These are phyloP conservation scores for Gymnothorax reevesii DNA, from an alignment of 2,797 vertebrate genomes.

Conservation along the genomic window DNA sequence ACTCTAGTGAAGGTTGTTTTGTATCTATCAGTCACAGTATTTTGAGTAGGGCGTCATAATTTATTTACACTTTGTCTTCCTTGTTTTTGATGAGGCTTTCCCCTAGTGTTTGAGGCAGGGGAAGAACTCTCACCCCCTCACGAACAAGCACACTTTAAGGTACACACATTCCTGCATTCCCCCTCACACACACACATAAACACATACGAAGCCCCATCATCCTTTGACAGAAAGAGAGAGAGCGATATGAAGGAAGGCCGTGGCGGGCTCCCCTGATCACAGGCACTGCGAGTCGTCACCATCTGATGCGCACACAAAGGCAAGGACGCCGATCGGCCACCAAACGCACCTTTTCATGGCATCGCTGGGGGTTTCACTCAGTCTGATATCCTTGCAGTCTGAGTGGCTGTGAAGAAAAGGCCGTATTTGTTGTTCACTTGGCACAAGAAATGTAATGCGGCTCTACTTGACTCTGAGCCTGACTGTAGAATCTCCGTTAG, in stretches of 20 bases:
- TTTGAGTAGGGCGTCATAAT: too few relatives aligned
- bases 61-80: too few relatives aligned
- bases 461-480: neutral
- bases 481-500: neutral
- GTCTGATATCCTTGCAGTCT: neutral
- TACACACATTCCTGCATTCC: neutral
- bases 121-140: neutral
- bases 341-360: constrained; percentile 7
- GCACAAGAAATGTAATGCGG: neutral
- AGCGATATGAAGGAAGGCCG: neutral
- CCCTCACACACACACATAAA: constrained; percentile 17
- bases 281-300: neutral
- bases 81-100: too few relatives aligned
- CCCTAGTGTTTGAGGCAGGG: too few relatives aligned
- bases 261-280: neutral
- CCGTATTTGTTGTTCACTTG: neutral
- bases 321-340: neutral
- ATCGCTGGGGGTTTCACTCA: neutral
- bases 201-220: neutral
- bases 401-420: neutral
- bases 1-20: too few relatives aligned
- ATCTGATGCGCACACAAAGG: neutral
- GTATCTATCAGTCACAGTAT: too few relatives aligned
- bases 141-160: constrained; percentile 11
- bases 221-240: constrained; percentile 7